These are phyloP conservation scores for Crocuta crocuta DNA, from an alignment of 2,113 vertebrate species.

Conservation along the genomic window DNA sequence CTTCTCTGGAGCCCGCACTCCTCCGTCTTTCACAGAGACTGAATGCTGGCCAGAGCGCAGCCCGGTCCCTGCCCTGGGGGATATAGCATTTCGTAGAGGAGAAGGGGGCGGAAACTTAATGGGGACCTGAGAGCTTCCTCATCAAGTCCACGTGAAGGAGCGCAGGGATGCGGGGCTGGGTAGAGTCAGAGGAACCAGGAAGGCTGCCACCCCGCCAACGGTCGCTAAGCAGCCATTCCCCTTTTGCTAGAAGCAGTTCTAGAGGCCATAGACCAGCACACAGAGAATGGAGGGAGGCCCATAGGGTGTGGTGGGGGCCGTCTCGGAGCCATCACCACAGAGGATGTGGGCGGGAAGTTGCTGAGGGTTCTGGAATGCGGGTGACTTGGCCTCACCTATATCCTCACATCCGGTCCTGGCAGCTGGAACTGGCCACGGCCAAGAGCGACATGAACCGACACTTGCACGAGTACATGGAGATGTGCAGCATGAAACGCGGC, in stretches of 20 bases:
- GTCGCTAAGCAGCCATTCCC: not conserved
- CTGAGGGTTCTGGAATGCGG: fast-evolving
- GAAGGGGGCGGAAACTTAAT: not conserved
- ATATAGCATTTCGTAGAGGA: not conserved
- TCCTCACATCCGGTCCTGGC: conserved; percentile 89
- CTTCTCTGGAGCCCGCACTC: not conserved
- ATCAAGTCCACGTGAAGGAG: not conserved
- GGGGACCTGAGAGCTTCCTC: not conserved
- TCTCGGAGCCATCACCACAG: fast-evolving
- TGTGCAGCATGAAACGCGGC: conserved; percentile 99
- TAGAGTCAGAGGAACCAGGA: not conserved
- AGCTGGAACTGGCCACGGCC: conserved; percentile 97
- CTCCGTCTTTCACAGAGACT: not conserved
- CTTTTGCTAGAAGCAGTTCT: not conserved
- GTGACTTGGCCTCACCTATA: not conserved
- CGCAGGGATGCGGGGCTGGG: not conserved
- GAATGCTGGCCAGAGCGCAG: not conserved
- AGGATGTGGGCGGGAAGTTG: fast-evolving
- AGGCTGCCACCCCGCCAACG: not conserved
- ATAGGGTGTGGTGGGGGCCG: not conserved
- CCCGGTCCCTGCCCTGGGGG: not conserved
- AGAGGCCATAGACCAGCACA: not conserved
- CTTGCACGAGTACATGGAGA: conserved; percentile 99
- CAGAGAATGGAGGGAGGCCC: not conserved
- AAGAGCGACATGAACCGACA: conserved; percentile 99